phyloP scores from a whole-genome alignment of 2,113 vertebrate species.

The Aix galericulata region DNA sequence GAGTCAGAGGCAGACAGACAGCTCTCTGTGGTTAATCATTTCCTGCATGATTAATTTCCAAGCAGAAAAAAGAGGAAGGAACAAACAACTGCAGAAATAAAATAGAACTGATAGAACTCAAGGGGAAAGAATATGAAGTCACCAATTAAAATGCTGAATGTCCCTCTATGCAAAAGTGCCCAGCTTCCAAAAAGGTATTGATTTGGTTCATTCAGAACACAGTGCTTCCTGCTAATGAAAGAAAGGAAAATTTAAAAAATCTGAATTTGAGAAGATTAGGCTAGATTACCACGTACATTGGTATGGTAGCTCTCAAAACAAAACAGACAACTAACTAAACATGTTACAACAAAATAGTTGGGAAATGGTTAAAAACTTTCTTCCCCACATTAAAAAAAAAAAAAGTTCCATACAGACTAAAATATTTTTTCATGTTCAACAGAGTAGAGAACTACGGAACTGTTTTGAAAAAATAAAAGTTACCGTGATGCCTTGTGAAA shows the following conservation, averaged over 20 bases:
- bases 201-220: not conserved
- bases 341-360: not conserved
- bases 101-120: conserved; percentile 13
- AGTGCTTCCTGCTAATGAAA: not conserved
- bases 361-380: not conserved
- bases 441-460: not conserved
- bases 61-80: conserved; percentile 60
- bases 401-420: not conserved
- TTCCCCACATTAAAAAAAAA: not conserved
- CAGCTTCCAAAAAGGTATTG: not conserved
- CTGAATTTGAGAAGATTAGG: not conserved
- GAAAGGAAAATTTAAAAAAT: not conserved
- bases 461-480: not conserved
- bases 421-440: not conserved
- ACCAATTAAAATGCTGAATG: not conserved
- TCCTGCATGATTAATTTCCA: conserved; percentile 82
- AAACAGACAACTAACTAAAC: not conserved
- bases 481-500: not conserved
- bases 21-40: conserved; percentile 76
- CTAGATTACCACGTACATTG: not conserved
- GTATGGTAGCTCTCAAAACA: not conserved
- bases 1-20: conserved; percentile 73
- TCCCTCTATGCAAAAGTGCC: not conserved
- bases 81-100: conserved; percentile 56
- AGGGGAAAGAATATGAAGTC: not conserved